Conservation (phyloP, 2,113 vertebrate genomes). For the Campylomormyrus tamandua region DNA sequence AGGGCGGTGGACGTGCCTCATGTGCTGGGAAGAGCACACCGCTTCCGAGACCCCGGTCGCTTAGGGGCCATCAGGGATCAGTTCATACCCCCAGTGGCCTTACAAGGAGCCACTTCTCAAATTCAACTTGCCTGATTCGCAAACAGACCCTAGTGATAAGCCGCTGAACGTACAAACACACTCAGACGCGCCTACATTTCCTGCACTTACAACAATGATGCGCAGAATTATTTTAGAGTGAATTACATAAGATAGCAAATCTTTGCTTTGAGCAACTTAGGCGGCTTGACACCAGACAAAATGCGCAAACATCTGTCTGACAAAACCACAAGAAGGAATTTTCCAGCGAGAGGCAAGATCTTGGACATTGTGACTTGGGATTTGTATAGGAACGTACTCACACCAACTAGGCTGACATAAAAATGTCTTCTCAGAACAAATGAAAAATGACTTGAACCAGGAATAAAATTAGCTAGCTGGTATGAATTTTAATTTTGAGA, state of each 20-base stretch:
- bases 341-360: background rate
- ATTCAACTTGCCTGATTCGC: background rate
- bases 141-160: background rate
- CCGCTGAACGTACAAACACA: background rate
- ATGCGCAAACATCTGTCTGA: background rate
- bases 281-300: background rate
- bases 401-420: background rate
- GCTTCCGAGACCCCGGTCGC: background rate
- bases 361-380: background rate
- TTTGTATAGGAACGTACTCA: background rate
- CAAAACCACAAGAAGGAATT: background rate
- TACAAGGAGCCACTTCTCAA: background rate
- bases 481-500: background rate
- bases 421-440: background rate
- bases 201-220: background rate
- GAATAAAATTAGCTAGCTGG: background rate
- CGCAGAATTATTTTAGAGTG: background rate
- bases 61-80: background rate
- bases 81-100: background rate
- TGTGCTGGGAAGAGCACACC: background rate
- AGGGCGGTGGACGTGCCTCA: background rate
- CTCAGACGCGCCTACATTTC: background rate
- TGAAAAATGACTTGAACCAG: background rate
- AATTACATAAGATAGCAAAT: background rate
- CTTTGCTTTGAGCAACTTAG: background rate